Evolutionary conservation across 2,888 invertebrate genomes (phyloP), one percentile per base, ranked within the genome.

Genomic region (Clistopyga incitator): DNA sequence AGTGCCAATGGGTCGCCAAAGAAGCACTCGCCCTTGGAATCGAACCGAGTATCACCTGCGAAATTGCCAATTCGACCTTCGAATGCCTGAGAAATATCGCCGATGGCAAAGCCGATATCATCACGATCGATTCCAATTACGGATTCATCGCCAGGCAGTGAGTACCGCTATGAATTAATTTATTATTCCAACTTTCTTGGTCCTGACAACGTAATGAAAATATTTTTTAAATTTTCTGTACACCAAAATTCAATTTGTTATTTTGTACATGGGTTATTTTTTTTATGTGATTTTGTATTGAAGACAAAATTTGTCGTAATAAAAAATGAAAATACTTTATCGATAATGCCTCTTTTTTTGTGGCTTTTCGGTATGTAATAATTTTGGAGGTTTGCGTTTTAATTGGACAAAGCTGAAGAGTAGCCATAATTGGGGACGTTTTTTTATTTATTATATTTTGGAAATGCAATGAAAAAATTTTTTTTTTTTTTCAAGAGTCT

Each of bases 61-160:
- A 94, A 4, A 68, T 68, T 15, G 92, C 94, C 1, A 77, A 85
- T 0, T 93, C 92, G 34, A 92, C 94, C 4, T 93, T 95, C 81
- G 93, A 94, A 0, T 96, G 96, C 86, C 90, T 96, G 6, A 90
- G 91, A 0, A 94, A 94, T 78, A 94, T 96, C 11, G 92, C 91
- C 25, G 93, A 94, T 2, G 90, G 93, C 2, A 89, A 92, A 4
- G 94, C 95, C 0, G 96, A 96, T 87, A 94, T 96, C 84, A 94
- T 95, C 13, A 94, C 95, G 0, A 94, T 95, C 3, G 95, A 95
- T 20, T 95, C 96, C 0, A 95, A 96, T 88, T 95, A 95, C 81
- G 96, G 96, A 79, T 95, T 94, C 85, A 88, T 96, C 25, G 95
- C 95, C 0, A 94, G 95, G 90, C 94, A 94, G 96, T 96, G 89